Base-by-base conservation (phyloP, 2,113 vertebrate species). In the Turdus rufiventris region DNA sequence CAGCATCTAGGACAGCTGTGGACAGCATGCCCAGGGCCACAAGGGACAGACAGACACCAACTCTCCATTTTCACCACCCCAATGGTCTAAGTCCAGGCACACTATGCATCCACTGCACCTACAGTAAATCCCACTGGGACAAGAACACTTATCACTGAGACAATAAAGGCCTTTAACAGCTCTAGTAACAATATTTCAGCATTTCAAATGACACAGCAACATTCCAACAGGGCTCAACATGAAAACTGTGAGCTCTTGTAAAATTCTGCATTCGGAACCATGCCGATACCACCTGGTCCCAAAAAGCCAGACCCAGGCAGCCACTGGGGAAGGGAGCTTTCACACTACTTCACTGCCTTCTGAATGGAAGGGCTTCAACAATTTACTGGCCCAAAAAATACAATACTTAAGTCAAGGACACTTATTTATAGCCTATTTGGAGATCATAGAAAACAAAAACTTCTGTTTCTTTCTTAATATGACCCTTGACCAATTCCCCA, bases 51-150 rank as follows among this genome's bases (percentile, higher is more conserved):
- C 24, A 26, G 21, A 53, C 21, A 57, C 8, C 45, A n/a, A 8
- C 14, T 81, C 38, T 58, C 23, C 62, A 24, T 2, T n/a, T 38
- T 14, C 3, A 34, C 31, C 1, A 0, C 16, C 5, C 2, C 33
- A 17, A 0, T 2, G 6, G 8, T 25, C 26, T 5, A 14, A 60
- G 9, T 8, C 21, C 6, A 2, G 1, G 1, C 14, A 15, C 7
- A 9, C 12, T 5, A 1, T 36, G 25, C 16, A 31, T 17, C 23
- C 47, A 6, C 14, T 34, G 20, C 43, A 47, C 3, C 38, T 47
- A 3, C 2, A 23, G 18, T 2, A 67, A 88, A 60, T 2, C 7
- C n/a, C 40, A 36, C 0, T 4, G 12, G 34, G 40, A 85, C 12
- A 47, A 70, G 12, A 71, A 7, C 12, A 6, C 34, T 62, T 17